Evolutionary conservation across 53 echinoderm and acorn worm species (phyloP).

Genomic region (Astropecten irregularis): DNA sequence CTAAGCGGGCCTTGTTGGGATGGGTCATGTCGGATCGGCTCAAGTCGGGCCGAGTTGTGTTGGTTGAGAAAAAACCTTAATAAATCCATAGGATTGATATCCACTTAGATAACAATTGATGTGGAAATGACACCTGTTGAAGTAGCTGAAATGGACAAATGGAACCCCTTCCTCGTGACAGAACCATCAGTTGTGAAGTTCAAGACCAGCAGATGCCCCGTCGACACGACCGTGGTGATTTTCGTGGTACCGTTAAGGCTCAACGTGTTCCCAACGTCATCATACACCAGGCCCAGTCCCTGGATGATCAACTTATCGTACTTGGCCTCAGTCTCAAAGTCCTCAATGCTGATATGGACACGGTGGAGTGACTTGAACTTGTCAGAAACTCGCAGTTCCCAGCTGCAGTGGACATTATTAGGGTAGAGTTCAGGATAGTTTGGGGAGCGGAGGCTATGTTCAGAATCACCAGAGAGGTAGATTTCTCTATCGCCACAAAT

Average conservation of each 20-base stretch:
- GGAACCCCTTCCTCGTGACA: not conserved
- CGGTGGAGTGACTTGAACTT: too few relatives aligned
- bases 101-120: too few relatives aligned
- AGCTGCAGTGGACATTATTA: not conserved
- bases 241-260: not conserved
- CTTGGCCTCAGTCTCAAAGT: not conserved
- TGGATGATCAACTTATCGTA: not conserved
- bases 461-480: not conserved
- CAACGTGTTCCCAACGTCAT: not conserved
- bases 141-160: not conserved
- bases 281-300: not conserved
- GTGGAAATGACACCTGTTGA: too few relatives aligned
- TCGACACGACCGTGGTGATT: not conserved
- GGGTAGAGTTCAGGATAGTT: conserved; percentile 3
- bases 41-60: too few relatives aligned
- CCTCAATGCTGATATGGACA: not conserved
- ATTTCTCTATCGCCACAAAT: not conserved
- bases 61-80: too few relatives aligned
- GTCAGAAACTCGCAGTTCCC: not conserved
- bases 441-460: not conserved
- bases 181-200: not conserved
- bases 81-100: too few relatives aligned
- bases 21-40: too few relatives aligned
- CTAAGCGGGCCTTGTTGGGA: too few relatives aligned
- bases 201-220: not conserved